Evolutionary conservation across 2,797 vertebrate species (phyloP), one percentile per base, ranked within the genome.

Genomic region (Aldrovandia affinis): DNA sequence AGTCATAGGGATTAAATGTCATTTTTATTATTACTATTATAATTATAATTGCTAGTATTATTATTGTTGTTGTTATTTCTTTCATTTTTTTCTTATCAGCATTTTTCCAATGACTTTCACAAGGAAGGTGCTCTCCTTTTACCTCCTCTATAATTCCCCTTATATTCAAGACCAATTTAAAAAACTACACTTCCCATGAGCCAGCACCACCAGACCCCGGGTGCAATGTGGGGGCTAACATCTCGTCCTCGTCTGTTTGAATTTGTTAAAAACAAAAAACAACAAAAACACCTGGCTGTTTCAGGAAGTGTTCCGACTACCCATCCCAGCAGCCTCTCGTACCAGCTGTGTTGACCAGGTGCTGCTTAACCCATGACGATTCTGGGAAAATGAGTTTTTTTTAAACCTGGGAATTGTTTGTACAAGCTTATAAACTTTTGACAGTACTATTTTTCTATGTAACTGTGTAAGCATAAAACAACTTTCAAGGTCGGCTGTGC

Each of bases 381-480:
- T 83, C 80, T 78, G 88, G 84, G 86, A 86, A 85, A 83, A 90
- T 89, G 84, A 86, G 84, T 25, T 65, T 87, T 77, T 89, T 92
- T 91, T 92, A 85, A 91, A 92, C 83, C 86, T 85, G 88, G 87
- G 87, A 89, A 89, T 91, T 86, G 87, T 91, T 91, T 91, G 84
- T 91, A 90, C 88, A 92, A 57, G 81, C 91, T 91, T 92, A 89
- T 90, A 90, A 92, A 94, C 92, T 91, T 94, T 93, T 89, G 87
- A 92, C 93, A 93, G 90, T 93, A 91, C 87, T 94, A 94, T 95
- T 95, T 95, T 95, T 95, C 91, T 95, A 95, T 95, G 92, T 94
- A 88, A 89, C 86, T 90, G 91, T 94, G 91, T 91, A 87, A 91
- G 85, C 86, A 89, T 92, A 88, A 86, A 90, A 42, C 85, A 80